These are phyloP conservation scores for Bos javanicus DNA, from an alignment of 2,113 vertebrate genomes.

Conservation along the genomic window DNA sequence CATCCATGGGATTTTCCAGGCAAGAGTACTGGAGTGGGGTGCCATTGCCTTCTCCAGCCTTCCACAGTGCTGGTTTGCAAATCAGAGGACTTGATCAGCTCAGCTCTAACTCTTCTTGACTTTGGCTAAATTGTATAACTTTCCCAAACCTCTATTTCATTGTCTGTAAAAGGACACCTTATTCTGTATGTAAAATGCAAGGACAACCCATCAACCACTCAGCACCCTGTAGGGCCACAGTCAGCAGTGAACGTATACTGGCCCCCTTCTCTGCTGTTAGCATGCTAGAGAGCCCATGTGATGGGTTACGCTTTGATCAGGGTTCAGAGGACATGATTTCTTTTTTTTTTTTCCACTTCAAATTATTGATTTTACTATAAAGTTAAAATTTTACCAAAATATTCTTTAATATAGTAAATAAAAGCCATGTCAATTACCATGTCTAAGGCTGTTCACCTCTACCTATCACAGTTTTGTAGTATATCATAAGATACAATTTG, in stretches of 20 bases:
- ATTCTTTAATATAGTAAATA: not conserved
- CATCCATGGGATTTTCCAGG: no score
- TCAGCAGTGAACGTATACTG: accelerated
- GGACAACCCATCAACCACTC: not conserved
- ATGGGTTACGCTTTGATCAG: not conserved
- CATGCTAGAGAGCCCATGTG: accelerated
- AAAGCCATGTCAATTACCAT: not conserved
- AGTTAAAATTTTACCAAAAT: not conserved
- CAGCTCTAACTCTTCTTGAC: not conserved
- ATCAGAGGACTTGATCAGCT: not conserved
- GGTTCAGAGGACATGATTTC: not conserved
- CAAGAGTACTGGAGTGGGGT: no score
- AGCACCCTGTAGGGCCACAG: not conserved
- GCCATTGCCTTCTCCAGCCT: not conserved
- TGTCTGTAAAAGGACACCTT: not conserved
- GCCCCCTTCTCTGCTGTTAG: no score
- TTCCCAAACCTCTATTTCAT: not conserved
- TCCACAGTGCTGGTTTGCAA: no score
- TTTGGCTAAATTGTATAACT: not conserved
- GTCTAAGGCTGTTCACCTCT: not conserved
- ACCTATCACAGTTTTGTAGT: not conserved
- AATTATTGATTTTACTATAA: not conserved
- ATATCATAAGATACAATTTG: not conserved
- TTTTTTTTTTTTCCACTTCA: not conserved
- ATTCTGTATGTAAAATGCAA: not conserved